Evolutionary conservation across 2,888 invertebrate species (phyloP).

Genomic region (Andrena haemorrhoa): DNA sequence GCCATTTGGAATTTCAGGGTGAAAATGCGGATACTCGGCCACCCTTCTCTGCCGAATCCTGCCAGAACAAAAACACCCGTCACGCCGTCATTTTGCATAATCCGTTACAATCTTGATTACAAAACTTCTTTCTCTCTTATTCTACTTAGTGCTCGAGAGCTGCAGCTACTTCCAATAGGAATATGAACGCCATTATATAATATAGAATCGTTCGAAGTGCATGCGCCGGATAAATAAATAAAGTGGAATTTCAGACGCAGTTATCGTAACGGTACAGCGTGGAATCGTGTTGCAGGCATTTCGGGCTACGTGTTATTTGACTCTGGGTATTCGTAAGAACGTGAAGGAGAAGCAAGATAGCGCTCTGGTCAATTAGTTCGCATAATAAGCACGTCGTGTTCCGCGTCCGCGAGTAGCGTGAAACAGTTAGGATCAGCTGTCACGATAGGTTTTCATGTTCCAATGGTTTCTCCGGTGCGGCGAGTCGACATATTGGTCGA

Average conservation of each 20-base stretch:
- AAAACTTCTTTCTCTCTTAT: too few species aligned
- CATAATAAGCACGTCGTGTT: constrained; percentile 51
- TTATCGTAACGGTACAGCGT: not conserved
- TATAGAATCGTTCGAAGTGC: not conserved
- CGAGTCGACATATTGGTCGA: constrained; percentile 69
- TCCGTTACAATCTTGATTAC: too few species aligned
- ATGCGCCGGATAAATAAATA: not conserved
- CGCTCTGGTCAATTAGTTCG: constrained; percentile 48
- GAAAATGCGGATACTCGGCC: constrained; percentile 35
- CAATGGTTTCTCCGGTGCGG: constrained; percentile 66
- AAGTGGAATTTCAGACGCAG: not conserved
- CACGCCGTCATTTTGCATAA: not conserved
- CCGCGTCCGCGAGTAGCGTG: constrained; percentile 50
- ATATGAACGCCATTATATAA: not conserved
- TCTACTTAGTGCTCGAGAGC: not conserved
- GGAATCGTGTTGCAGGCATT: not conserved
- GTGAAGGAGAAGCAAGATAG: not conserved
- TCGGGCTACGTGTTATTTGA: not conserved
- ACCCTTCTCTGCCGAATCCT: not conserved
- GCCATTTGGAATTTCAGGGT: constrained; percentile 53
- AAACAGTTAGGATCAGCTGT: constrained; percentile 73
- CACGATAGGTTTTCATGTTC: constrained; percentile 76
- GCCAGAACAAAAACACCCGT: not conserved
- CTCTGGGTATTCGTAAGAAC: not conserved
- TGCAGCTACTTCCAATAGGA: not conserved